These are phyloP conservation scores for Chelonus insularis DNA, from an alignment of 1,140 invertebrate species.

Conservation along the genomic window DNA sequence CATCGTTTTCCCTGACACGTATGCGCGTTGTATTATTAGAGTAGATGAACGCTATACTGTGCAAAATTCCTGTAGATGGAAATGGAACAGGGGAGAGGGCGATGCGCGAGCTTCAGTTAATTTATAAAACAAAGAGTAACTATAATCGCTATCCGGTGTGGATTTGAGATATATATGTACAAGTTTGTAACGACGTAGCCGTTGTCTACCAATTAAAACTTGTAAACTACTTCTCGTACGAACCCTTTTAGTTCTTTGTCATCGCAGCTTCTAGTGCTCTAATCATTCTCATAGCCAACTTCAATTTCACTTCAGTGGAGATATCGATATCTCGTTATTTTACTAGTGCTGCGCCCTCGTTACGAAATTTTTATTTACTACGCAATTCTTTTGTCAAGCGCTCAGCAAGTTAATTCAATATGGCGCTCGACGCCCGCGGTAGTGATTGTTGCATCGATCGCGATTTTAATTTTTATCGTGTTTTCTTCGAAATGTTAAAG, in stretches of 20 bases:
- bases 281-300: background rate
- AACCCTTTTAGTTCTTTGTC: constrained; percentile 21
- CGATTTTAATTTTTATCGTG: no score
- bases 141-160: constrained; percentile 41
- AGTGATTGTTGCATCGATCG: no score
- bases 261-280: background rate
- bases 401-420: no score
- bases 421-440: no score
- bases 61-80: constrained; percentile 5
- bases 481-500: no score
- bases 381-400: no score
- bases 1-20: constrained; percentile 23
- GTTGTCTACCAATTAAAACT: constrained; percentile 46
- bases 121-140: constrained; percentile 48
- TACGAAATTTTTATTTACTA: constrained; percentile 1
- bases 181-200: constrained; percentile 13
- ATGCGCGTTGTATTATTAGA: constrained; percentile 6
- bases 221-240: constrained; percentile 33
- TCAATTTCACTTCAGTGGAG: background rate
- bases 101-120: constrained; percentile 32
- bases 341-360: background rate
- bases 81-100: constrained; percentile 1
- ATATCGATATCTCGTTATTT: constrained; percentile 8
- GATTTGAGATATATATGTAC: constrained; percentile 8
- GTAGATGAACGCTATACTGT: background rate